Evolutionary conservation across 2,888 invertebrate species (phyloP), one percentile per base, ranked within the genome.

Genomic region (Lasiommata megera): DNA sequence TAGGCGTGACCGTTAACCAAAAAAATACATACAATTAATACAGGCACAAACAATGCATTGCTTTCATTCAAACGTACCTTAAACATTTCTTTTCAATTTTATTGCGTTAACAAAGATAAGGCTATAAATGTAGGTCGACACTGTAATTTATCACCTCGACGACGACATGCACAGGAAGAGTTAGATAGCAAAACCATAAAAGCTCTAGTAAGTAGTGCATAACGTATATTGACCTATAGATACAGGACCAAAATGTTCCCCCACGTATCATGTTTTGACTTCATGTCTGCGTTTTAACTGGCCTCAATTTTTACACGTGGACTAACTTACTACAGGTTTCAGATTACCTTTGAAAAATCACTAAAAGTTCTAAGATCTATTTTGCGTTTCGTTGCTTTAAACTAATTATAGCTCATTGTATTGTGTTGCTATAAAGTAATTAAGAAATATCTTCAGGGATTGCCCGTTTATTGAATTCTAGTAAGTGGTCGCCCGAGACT

Each of bases 41-140:
- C n/a, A n/a, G n/a, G n/a, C n/a, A n/a, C n/a, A n/a, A 11, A 55
- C 34, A 18, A 55, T 28, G 36, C 34, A 44, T 44, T 44, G 23
- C 16, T 37, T 55, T 47, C 31, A 55, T 55, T 40, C n/a, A n/a
- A 47, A 17, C 14, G 12, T 18, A 52, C 16, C 17, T 48, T 48
- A 34, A 56, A 54, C 41, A 46, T 55, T 54, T 58, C 44, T 55
- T 65, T 62, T 63, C 60, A 56, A 60, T 14, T 52, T 62, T 60
- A 63, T 61, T 63, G 59, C 58, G 56, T 62, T 57, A 44, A 51
- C 48, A 65, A 58, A 58, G 63, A 65, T 65, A 64, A 65, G 57
- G 40, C 62, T 58, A 54, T 61, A 58, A 62, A 60, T 62, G 62
- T 62, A 60, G 61, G 61, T 61, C 61, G 61, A n/a, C 54, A 56